Evolutionary conservation across 2,797 vertebrate species (phyloP).

Genomic region (Lacerta bilineata): DNA sequence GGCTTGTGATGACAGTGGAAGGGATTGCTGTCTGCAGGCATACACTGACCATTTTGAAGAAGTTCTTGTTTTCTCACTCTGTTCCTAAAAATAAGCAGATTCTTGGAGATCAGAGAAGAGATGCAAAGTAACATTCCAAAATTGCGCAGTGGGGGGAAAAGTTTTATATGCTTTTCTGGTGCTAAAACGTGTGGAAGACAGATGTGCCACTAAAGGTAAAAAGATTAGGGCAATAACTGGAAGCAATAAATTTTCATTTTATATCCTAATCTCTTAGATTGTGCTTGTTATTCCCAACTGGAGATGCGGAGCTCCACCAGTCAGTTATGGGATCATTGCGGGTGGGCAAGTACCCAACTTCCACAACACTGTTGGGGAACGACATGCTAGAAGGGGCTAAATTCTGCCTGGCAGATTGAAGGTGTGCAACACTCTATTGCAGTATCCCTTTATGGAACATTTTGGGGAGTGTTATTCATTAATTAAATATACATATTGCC

Average conservation of each 20-base stretch:
- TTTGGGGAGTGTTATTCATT: neutral
- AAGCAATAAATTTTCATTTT: slow-evolving; percentile 67
- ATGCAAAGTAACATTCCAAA: slow-evolving; percentile 54
- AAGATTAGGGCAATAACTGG: slow-evolving; percentile 52
- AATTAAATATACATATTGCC: neutral
- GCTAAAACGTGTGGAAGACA: slow-evolving; percentile 58
- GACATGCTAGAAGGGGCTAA: neutral
- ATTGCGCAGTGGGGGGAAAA: slow-evolving; percentile 56
- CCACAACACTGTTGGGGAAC: no score
- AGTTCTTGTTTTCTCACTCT: slow-evolving; percentile 50
- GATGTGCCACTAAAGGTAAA: slow-evolving; percentile 56
- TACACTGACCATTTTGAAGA: slow-evolving; percentile 37
- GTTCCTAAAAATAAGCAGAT: slow-evolving; percentile 55
- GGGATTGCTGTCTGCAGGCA: slow-evolving; percentile 40
- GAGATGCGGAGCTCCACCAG: neutral
- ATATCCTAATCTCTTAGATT: slow-evolving; percentile 55
- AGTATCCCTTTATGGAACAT: neutral
- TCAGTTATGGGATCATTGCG: neutral
- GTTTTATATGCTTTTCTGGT: slow-evolving; percentile 68
- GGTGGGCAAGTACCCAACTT: neutral
- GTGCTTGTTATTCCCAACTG: slow-evolving; percentile 50
- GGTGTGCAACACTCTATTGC: neutral
- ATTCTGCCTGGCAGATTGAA: neutral
- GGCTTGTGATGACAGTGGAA: slow-evolving; percentile 56
- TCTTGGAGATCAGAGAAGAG: slow-evolving; percentile 67